Conservation (phyloP, 2,113 vertebrate genomes). For the Eleginops maclovinus region DNA sequence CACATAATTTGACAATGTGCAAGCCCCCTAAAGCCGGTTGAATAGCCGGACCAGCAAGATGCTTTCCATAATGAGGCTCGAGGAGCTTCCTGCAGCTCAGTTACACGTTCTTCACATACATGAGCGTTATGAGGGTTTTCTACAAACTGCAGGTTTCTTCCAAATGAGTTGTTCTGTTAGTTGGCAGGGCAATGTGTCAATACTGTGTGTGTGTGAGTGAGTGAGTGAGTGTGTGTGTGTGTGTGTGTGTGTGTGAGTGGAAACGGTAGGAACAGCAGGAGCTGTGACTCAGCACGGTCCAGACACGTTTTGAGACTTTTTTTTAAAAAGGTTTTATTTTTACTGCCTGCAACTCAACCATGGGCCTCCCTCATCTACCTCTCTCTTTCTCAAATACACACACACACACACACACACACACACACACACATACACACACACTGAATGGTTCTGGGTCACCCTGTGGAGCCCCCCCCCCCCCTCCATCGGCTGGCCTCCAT, state of each 20-base stretch:
- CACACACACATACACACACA: neutral
- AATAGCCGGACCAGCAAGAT: too few relatives aligned
- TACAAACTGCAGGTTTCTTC: neutral
- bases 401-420: too few relatives aligned
- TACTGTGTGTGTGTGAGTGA: too few relatives aligned
- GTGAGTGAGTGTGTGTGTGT: constrained; percentile 17
- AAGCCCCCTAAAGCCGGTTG: neutral
- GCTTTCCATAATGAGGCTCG: too few relatives aligned
- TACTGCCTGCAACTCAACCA: neutral
- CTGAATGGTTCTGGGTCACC: constrained; percentile 12
- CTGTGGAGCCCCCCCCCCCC: neutral
- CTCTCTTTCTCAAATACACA: too few relatives aligned
- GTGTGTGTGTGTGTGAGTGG: constrained; percentile 5
- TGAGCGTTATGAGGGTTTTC: neutral
- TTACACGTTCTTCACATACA: neutral
- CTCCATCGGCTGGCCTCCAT: neutral
- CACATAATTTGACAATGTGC: too few relatives aligned
- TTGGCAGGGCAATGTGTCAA: constrained; percentile 13
- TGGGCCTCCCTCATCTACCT: neutral
- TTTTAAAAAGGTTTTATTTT: neutral
- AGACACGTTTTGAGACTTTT: neutral
- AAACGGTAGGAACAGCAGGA: neutral
- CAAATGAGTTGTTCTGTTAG: neutral
- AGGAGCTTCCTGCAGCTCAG: neutral
- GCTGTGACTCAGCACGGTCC: constrained; percentile 12